Evolutionary conservation across 2,113 vertebrate species (phyloP).

Genomic region (Aegotheles bennettii): DNA sequence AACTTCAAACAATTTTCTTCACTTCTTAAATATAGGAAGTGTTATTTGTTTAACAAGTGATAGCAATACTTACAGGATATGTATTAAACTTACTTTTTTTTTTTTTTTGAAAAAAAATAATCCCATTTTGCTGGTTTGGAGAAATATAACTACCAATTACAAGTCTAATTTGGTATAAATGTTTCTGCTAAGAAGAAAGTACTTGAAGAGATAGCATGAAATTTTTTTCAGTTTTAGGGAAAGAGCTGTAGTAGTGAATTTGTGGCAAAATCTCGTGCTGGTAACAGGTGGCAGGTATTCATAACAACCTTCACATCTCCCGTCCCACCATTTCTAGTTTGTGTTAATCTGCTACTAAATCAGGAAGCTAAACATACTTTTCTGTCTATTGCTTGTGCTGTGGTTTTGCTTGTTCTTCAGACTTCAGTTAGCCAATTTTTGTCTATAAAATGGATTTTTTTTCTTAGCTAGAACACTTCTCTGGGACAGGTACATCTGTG

Average conservation of each 20-base stretch:
- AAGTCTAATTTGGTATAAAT: not conserved
- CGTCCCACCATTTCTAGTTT: not conserved
- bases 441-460: not conserved
- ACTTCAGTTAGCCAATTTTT: not conserved
- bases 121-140: not conserved
- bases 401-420: not conserved
- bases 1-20: slow-evolving; percentile 55
- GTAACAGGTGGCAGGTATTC: not conserved
- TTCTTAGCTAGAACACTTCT: not conserved
- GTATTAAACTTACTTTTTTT: not conserved
- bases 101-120: not conserved
- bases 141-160: not conserved
- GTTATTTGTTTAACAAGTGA: not conserved
- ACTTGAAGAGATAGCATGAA: not conserved
- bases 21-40: not conserved
- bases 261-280: not conserved
- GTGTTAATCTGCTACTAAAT: not conserved
- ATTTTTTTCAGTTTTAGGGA: not conserved
- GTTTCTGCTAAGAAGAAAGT: not conserved
- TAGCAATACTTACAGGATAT: not conserved
- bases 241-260: not conserved
- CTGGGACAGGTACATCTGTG: not conserved
- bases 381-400: not conserved
- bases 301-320: not conserved
- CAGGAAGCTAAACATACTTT: not conserved